Evolutionary conservation across 64 coral and sea anemone species (phyloP), one percentile per base, ranked within the genome.

Genomic region (Montipora foliosa): DNA sequence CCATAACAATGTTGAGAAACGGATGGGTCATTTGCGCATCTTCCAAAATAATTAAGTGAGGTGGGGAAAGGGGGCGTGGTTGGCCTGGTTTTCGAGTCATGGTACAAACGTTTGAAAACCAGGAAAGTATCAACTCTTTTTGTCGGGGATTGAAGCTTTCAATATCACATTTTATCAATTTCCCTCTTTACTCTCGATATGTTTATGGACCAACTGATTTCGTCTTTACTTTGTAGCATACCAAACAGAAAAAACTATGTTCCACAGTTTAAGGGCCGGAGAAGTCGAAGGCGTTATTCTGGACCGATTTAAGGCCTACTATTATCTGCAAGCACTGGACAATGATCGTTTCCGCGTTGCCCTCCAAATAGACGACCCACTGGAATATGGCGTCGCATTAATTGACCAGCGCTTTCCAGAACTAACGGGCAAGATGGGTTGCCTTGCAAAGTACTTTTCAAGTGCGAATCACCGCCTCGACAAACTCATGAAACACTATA

Each of bases 231-330:
- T 20, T 70, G 47, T 22, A 91, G 90, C 49, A 3, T 83, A 76
- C 47, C 49, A 91, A n/a, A 57, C 25, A 52, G 79, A 82, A 48
- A 44, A 3, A 13, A 19, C 15, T 12, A 91, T 91, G 90, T 91
- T 91, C 21, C 24, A 75, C 6, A 74, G 70, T 21, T 59, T 91
- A 17, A 14, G 60, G 21, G 79, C 90, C 16, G 78, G 71, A 10
- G 14, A 75, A 60, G 79, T 91, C 13, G 69, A 91, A 7, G 90
- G 90, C 14, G 72, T 83, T 3, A 82, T 91, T 51, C 59, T 83
- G 79, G 90, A 91, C 80, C 67, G 90, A 17, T 81, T 82, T 20
- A 91, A 91, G 49, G 90, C 79, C 25, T 91, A 91, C 47, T 91
- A 91, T 75, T 83, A 83, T 50, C n/a, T 83, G 1, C 15, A 75